Evolutionary conservation across 2,113 vertebrate species (phyloP).

Genomic region (Callorhinus ursinus): DNA sequence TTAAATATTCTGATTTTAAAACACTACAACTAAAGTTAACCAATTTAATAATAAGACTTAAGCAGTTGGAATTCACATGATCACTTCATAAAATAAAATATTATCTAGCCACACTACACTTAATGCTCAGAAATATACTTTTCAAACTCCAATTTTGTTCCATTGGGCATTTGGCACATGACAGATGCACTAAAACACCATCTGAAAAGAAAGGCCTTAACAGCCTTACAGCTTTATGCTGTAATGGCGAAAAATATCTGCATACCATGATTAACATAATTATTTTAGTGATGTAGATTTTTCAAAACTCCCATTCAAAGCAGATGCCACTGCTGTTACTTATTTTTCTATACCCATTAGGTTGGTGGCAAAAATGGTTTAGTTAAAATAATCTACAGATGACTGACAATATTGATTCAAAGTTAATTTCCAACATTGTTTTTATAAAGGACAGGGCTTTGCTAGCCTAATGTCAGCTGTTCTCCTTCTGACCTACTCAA

Average conservation of each 20-base stretch:
- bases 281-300: neutral
- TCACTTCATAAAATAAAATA: neutral
- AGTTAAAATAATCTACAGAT: neutral
- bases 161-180: neutral
- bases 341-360: neutral
- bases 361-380: neutral
- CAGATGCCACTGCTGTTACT: neutral
- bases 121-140: neutral
- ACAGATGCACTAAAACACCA: neutral
- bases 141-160: neutral
- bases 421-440: neutral
- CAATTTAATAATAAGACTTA: neutral
- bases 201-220: constrained; percentile 13
- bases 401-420: neutral
- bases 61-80: neutral
- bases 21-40: neutral
- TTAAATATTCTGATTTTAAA: neutral
- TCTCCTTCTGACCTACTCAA: neutral
- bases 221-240: neutral
- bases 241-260: neutral
- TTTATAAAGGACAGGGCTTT: neutral
- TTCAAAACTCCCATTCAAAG: neutral
- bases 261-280: neutral
- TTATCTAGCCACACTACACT: neutral
- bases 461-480: neutral